phyloP scores from a whole-genome alignment of 2,888 invertebrate genomes.

The Hofmannophila pseudospretella region DNA sequence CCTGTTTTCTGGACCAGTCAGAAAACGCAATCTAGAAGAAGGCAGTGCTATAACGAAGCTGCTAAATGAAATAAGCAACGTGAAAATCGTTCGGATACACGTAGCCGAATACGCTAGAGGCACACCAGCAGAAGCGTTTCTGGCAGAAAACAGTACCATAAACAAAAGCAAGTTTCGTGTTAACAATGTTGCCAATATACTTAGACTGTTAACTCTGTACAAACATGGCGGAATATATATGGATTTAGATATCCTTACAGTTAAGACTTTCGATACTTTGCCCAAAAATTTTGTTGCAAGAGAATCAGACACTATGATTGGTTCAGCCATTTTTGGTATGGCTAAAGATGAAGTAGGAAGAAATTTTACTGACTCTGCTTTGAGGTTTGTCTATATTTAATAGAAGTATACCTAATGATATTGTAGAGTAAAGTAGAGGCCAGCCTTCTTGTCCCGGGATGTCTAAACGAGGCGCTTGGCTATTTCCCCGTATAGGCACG shows the following conservation, averaged over 20 bases:
- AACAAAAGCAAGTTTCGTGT: slow-evolving; percentile 74
- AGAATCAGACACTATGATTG: slow-evolving; percentile 77
- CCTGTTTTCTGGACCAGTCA: slow-evolving; percentile 5
- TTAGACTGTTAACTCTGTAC: slow-evolving; percentile 1
- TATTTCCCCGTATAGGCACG: too few relatives aligned
- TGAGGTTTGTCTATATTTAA: too few relatives aligned
- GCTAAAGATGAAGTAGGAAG: slow-evolving; percentile 35
- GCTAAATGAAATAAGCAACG: slow-evolving; percentile 62
- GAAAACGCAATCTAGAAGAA: neutral
- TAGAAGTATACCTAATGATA: too few relatives aligned
- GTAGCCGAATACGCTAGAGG: slow-evolving; percentile 68
- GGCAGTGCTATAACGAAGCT: too few relatives aligned
- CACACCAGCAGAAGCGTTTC: slow-evolving; percentile 77
- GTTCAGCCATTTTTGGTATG: slow-evolving; percentile 83
- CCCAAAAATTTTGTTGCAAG: slow-evolving; percentile 45
- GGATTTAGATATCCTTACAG: slow-evolving; percentile 3
- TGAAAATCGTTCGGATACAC: slow-evolving; percentile 68
- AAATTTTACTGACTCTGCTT: slow-evolving; percentile 20
- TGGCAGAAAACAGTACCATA: slow-evolving; percentile 55
- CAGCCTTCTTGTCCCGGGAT: too few relatives aligned
- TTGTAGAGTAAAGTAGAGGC: too few relatives aligned
- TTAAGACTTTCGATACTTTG: slow-evolving; percentile 2
- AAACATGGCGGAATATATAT: slow-evolving; percentile 5
- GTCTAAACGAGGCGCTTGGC: too few relatives aligned
- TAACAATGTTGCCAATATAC: neutral